Evolutionary conservation across 2,888 invertebrate species (phyloP), one percentile per base, ranked within the genome.

Genomic region (Leucozona laternaria): DNA sequence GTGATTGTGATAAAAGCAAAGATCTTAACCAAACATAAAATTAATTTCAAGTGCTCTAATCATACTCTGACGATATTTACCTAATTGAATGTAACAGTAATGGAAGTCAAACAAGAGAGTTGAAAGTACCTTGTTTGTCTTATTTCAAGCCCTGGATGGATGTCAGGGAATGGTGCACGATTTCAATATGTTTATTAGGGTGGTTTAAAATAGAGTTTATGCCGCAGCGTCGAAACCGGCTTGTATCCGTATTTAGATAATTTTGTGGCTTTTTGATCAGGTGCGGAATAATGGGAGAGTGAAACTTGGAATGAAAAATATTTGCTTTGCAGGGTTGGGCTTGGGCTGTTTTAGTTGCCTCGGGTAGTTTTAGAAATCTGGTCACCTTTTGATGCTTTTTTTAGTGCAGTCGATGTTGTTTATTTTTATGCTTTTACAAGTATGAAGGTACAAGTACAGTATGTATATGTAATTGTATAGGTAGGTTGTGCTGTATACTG

Each of bases 21-120:
- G 88, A 82, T 88, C 79, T 81, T 84, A 48, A 76, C 86, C 80
- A 89, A 89, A 89, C 88, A 88, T 79, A 87, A 88, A 89, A 89
- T 89, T 89, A 89, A 89, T 89, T 89, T 89, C 84, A 88, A 88
- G 88, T 86, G 83, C 79, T 88, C 88, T 88, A 88, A 89, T 88
- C 88, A 88, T 88, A 70, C 85, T 83, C 80, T 87, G 88, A 89
- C 85, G 88, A 82, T 89, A 89, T 89, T 89, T 88, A 89, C 88
- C 88, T 89, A 88, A 89, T 89, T 89, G 88, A 88, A 88, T 88
- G 89, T 88, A 88, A 88, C 88, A 84, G 88, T 88, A 89, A 88
- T 88, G 88, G 88, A 88, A 88, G 88, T 88, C 81, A 88, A 88
- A 88, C 88, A 88, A 85, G 81, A 66, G 79, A 83, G 64, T 78